Evolutionary conservation across 2,113 vertebrate species (phyloP), one percentile per base, ranked within the genome.

Genomic region (Fulica atra): DNA sequence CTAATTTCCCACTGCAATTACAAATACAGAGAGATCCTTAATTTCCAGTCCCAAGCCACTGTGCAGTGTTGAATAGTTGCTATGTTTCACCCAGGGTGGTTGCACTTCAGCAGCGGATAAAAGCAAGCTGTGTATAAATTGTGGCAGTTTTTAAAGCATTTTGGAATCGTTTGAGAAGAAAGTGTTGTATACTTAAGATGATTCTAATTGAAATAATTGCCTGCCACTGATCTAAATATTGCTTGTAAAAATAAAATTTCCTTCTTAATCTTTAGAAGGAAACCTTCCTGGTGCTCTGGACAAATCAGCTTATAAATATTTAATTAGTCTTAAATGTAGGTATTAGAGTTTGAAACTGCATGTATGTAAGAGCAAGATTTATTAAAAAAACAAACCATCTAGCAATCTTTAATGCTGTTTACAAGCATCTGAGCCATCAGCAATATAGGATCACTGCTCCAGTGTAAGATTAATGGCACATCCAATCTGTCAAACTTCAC

Each of bases 1-100:
- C 84, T 96, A 94, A 96, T 97, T 96, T 97, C 93, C 93, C 93
- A 81, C 79, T 96, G 92, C 96, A 97, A 96, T 96, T 97, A 97
- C 93, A 93, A 93, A 93, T 93, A 94, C 54, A 90, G 89, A 91
- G 72, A 88, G 59, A 83, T 85, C 73, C 83, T 86, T 95, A 91
- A 92, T 96, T 97, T 95, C 87, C 59, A 79, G 89, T 95, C 96
- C 94, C 91, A 95, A 95, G 82, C 53, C 11, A 7, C 72, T 88
- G 63, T 63, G 70, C 23, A 60, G 74, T 64, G 66, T 64, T 60
- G 81, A 94, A 77, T 33, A 46, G 92, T 38, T 79, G 73, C 65
- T 78, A 29, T 65, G 81, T 71, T 94, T 92, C 92, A 95, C 89
- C 79, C 64, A 74, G 72, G 64, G 68, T 83, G 79, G 85, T 72